Conservation (phyloP, 2,113 vertebrate genomes). For the Hyperoodon ampullatus region DNA sequence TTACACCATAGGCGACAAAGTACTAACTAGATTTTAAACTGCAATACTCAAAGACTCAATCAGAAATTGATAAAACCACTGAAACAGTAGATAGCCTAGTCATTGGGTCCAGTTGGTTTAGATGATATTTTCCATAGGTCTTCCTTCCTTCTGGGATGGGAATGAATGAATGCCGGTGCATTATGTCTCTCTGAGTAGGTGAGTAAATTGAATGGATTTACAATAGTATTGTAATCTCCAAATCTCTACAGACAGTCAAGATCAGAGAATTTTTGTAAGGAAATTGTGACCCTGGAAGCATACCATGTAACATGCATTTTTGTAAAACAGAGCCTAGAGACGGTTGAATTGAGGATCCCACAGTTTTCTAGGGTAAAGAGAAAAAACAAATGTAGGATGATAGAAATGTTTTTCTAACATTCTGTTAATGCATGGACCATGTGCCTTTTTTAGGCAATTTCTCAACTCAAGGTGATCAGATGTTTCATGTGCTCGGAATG, state of each 20-base stretch:
- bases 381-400: not conserved
- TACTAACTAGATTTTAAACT: not conserved
- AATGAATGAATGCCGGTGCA: not conserved
- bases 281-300: not conserved
- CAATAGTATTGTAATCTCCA: not conserved
- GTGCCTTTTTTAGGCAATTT: conserved; percentile 24
- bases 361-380: not conserved
- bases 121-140: not conserved
- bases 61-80: not conserved
- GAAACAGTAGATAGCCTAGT: not conserved
- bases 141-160: not conserved
- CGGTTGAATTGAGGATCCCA: not conserved
- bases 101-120: not conserved
- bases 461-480: not conserved
- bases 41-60: not conserved
- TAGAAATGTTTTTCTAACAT: not conserved
- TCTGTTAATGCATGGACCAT: not conserved
- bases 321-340: not conserved
- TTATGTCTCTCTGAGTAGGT: not conserved
- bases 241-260: not conserved
- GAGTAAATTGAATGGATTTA: not conserved
- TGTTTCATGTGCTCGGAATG: not conserved
- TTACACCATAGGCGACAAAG: not conserved
- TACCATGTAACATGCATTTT: not conserved
- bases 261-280: not conserved